Base-by-base conservation (phyloP, 2,888 invertebrate species). In the Linnaemya vulpina region DNA sequence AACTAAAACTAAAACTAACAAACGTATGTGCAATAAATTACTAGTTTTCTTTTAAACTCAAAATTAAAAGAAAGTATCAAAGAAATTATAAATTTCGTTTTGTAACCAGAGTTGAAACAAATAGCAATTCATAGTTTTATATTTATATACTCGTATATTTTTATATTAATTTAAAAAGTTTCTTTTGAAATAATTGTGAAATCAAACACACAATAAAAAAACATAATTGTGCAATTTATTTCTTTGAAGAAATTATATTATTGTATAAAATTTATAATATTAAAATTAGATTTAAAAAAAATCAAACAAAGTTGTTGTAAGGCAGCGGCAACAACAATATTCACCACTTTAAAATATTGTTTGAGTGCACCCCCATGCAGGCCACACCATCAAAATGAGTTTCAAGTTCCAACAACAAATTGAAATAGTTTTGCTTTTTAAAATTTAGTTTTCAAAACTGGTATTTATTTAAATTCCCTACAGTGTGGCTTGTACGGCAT, bases 1-100 rank as follows among this genome's bases (percentile, higher is more conserved):
- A 46, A 35, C 70, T 87, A 86, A 86, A 89, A 87, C 83, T 87
- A 60, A 71, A 84, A 65, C 60, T 71, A 78, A 71, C 30, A 20
- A 91, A 91, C 91, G 90, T 92, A 92, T 92, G 92, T 92, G 92
- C 92, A 92, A 92, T 92, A 92, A 80, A 86, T 91, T 90, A 91
- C 92, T 92, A 93, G 92, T 92, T 93, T 89, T 89, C 88, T 89
- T 89, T 88, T 88, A 84, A 87, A 86, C 55, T 62, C 51, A 76
- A 79, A 83, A 79, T 30, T 67, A 74, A 76, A 75, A 77, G 60
- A 81, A 73, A 80, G 25, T 70, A 62, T 63, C 63, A 83, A 77
- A 77, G 67, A 77, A 77, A 80, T 77, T 74, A 67, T 73, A 76
- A 76, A 71, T 81, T 80, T 77, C 53, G 11, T 53, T 76, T 75